Conservation (phyloP, 2,888 invertebrate genomes). For the Dascillus cervinus region DNA sequence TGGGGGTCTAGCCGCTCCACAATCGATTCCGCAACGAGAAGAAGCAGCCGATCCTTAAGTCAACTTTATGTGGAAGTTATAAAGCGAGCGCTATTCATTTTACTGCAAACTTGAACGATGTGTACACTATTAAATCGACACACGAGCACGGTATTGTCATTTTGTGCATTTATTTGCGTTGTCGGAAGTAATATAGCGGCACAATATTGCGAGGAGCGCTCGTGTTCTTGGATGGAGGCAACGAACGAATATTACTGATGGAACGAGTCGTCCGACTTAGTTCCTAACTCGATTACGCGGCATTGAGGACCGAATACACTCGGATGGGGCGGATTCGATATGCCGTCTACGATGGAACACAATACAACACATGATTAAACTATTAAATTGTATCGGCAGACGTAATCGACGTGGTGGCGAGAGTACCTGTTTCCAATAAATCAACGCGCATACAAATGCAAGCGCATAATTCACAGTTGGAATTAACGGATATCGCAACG, state of each 20-base stretch:
- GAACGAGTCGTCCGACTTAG: conserved; percentile 15
- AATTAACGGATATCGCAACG: background rate
- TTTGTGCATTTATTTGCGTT: conserved; percentile 11
- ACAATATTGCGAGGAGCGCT: conserved; percentile 14
- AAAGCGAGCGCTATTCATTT: background rate
- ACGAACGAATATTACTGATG: too few species aligned
- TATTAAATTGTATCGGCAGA: background rate
- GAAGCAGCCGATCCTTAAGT: conserved; percentile 1
- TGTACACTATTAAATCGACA: conserved; percentile 7
- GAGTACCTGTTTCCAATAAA: background rate
- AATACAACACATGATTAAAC: conserved; percentile 1
- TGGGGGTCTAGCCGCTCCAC: conserved; percentile 1
- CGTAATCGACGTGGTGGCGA: background rate
- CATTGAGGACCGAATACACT: conserved; percentile 20
- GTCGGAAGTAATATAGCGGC: conserved; percentile 11
- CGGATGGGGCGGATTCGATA: conserved; percentile 16
- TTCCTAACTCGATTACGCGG: conserved; percentile 21
- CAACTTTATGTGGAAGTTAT: conserved; percentile 1
- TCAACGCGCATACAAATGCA: background rate
- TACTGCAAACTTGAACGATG: conserved; percentile 3
- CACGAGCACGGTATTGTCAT: conserved; percentile 6
- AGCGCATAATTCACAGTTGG: background rate
- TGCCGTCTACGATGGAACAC: conserved; percentile 6
- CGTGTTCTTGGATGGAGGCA: conserved; percentile 5
- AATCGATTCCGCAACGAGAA: background rate